Evolutionary conservation across 2,888 invertebrate genomes (phyloP).

Genomic region (Eubasilissa splendida): DNA sequence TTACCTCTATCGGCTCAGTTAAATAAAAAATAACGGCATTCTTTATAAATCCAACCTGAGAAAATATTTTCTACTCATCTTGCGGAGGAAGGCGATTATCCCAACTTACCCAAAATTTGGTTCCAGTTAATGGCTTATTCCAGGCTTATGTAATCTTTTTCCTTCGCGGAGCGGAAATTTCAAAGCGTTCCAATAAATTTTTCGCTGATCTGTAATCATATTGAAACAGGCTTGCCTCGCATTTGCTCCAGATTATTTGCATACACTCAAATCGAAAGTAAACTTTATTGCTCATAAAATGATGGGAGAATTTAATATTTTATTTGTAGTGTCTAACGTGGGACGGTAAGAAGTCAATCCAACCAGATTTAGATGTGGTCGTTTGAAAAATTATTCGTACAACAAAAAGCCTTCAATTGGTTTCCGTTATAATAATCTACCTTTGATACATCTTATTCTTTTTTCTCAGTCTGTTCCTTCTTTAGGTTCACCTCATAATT

Average conservation of each 20-base stretch:
- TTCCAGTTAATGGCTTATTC: slow-evolving; percentile 35
- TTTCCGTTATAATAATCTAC: too few relatives aligned
- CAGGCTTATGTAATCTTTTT: slow-evolving; percentile 26
- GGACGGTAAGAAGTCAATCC: too few relatives aligned
- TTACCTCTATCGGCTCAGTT: slow-evolving; percentile 26
- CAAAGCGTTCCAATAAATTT: slow-evolving; percentile 22
- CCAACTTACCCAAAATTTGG: slow-evolving; percentile 29
- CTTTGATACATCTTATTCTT: too few relatives aligned
- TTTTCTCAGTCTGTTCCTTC: too few relatives aligned
- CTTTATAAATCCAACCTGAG: slow-evolving; percentile 30
- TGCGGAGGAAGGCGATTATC: slow-evolving; percentile 25
- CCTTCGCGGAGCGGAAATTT: slow-evolving; percentile 12
- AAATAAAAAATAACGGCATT: slow-evolving; percentile 30
- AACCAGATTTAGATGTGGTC: too few relatives aligned
- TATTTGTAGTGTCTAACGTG: too few relatives aligned
- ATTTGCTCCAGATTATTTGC: slow-evolving; percentile 16
- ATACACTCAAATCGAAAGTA: slow-evolving; percentile 18
- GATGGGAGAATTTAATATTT: not conserved
- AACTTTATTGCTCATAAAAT: not conserved
- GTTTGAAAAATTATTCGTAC: too few relatives aligned
- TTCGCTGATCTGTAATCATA: slow-evolving; percentile 32
- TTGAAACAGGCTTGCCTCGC: slow-evolving; percentile 4
- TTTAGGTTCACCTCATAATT: too few relatives aligned
- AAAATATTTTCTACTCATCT: slow-evolving; percentile 33
- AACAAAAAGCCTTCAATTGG: too few relatives aligned